Evolutionary conservation across 2,888 invertebrate species (phyloP), one percentile per base, ranked within the genome.

Genomic region (Rhamnusium bicolor): DNA sequence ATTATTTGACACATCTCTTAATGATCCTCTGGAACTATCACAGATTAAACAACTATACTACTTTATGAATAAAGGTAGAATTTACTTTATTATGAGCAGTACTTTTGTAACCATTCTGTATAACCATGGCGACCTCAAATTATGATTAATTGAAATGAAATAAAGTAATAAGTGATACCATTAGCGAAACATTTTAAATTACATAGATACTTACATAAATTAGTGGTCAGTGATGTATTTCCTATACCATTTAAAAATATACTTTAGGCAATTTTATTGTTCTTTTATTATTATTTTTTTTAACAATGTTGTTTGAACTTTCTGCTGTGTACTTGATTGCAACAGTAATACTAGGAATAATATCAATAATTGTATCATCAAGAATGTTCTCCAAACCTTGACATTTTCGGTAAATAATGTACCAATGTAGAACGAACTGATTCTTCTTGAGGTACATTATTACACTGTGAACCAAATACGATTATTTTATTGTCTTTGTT

Each of bases 361-460:
- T 10, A 40, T 40, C 40, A n/a, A 40, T 40, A 40, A 40, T 40
- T 3, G 40, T 40, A 40, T 40, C 40, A 40, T 40, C 27, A 14
- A 18, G 58, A 58, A 58, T 32, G 58, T 58, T 32, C 32, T 58
- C n/a, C 18, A 58, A 32, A 10, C 58, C 58, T 58, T 58, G 58
- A 58, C 58, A 58, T 58, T 58, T 58, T 58, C 29, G 58, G 32
- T 29, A 32, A 58, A 58, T 32, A 58, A 58, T 18, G 32, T 58
- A 14, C 40, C 40, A 40, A 40, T 40, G n/a, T 40, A 40, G 40
- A 40, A 40, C 40, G n/a, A 40, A 40, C 40, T 40, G 40, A 12
- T 40, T 40, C 40, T 40, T 40, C 40, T 40, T 40, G n/a, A 40
- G n/a, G 40, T 5, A n/a, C 40, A n/a, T 0, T n/a, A n/a, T 40